Evolutionary conservation across 2,888 invertebrate species (phyloP).

Genomic region (Escarpia spicata): DNA sequence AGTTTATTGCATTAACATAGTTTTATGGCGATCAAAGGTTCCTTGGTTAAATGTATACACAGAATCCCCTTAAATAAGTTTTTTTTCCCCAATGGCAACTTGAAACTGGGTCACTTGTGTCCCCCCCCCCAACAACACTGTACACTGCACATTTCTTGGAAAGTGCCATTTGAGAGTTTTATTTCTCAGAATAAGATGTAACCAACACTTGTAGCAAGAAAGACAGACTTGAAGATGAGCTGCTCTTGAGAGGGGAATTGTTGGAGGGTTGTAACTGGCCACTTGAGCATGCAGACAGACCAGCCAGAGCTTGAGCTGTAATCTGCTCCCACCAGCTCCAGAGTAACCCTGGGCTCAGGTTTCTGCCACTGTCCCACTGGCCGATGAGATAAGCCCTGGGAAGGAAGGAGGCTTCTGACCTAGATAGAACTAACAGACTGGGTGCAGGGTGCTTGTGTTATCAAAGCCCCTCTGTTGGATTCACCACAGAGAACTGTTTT

Average conservation of each 20-base stretch:
- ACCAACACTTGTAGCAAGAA: background rate
- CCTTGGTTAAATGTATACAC: too few relatives aligned
- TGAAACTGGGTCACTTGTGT: background rate
- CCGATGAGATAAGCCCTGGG: background rate
- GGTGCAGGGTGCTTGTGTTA: background rate
- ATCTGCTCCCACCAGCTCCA: conserved; percentile 1
- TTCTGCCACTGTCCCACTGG: conserved; percentile 13
- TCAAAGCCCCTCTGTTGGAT: background rate
- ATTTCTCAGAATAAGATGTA: background rate
- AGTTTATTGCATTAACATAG: too few relatives aligned
- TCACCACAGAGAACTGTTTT: background rate
- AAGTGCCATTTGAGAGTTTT: background rate
- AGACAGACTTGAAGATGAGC: background rate
- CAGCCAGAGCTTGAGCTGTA: background rate
- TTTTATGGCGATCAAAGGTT: too few relatives aligned
- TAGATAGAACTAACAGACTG: background rate
- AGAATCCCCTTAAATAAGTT: too few relatives aligned
- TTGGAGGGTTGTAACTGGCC: background rate
- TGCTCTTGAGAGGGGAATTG: background rate
- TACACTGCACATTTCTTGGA: background rate
- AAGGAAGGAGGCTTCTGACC: conserved; percentile 11
- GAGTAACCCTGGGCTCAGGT: conserved; percentile 14
- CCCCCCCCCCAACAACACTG: background rate
- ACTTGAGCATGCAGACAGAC: background rate
- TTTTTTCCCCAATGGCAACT: background rate